Conservation (phyloP, 1,140 invertebrate species). For the Globodera ellingtonae region DNA sequence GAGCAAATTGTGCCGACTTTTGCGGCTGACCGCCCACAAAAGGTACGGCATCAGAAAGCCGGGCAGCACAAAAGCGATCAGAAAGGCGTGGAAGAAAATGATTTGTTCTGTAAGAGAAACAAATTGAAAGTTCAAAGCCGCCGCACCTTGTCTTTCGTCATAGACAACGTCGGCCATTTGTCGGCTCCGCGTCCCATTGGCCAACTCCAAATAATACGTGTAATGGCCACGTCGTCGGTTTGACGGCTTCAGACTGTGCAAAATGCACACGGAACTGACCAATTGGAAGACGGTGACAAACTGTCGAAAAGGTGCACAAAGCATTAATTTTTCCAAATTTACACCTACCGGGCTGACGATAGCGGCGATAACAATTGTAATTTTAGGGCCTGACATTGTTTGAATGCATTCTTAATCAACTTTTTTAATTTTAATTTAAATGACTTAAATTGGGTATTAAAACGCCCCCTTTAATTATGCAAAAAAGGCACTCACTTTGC, state of each 20-base stretch:
- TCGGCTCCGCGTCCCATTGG: constrained; percentile 28
- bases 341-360: constrained; percentile 7
- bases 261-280: constrained; percentile 15
- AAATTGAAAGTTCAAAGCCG: constrained; percentile 6
- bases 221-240: constrained; percentile 21
- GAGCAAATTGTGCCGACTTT: constrained; percentile 27
- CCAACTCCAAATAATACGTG: constrained; percentile 33
- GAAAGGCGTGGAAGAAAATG: constrained; percentile 34
- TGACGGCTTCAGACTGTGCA: constrained; percentile 15
- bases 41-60: constrained; percentile 34
- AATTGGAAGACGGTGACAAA: constrained; percentile 24
- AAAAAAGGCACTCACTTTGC: too few relatives aligned
- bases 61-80: constrained; percentile 33
- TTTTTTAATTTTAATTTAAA: too few relatives aligned
- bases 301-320: not conserved
- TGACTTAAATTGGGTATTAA: too few relatives aligned
- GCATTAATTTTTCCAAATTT: not conserved
- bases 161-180: constrained; percentile 32
- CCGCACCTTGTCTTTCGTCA: constrained; percentile 31
- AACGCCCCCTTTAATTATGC: too few relatives aligned
- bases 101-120: constrained; percentile 21
- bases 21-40: constrained; percentile 26
- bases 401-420: too few relatives aligned
- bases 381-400: not conserved
- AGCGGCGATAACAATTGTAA: constrained; percentile 10